phyloP scores from a whole-genome alignment of 2,113 vertebrate genomes.

The Arenaria interpres region DNA sequence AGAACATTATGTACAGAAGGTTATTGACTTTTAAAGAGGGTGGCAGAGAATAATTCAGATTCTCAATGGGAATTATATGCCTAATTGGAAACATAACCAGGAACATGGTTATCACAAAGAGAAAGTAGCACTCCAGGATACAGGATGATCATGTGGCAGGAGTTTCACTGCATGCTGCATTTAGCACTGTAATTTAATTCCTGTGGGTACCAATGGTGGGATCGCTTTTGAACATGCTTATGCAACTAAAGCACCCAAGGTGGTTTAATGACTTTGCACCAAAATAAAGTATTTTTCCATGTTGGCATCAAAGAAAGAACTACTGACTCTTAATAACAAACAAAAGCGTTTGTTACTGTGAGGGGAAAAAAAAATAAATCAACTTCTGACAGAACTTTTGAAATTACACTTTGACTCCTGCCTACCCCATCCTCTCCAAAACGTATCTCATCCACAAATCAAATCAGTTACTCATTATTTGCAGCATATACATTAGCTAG shows the following conservation, averaged over 20 bases:
- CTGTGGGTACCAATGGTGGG: not conserved
- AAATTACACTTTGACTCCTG: not conserved
- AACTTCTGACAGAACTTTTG: not conserved
- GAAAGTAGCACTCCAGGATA: slow-evolving; percentile 15
- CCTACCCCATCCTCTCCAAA: not conserved
- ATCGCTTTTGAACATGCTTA: not conserved
- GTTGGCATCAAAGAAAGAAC: not conserved
- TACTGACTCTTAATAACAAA: not conserved
- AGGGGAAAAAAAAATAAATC: too few relatives aligned
- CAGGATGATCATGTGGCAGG: not conserved
- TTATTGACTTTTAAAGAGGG: slow-evolving; percentile 16
- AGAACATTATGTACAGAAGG: slow-evolving; percentile 44
- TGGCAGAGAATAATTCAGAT: slow-evolving; percentile 31
- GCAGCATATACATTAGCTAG: not conserved
- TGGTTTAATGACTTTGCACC: slow-evolving; percentile 20
- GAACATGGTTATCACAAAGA: slow-evolving; percentile 23
- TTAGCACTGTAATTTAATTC: slow-evolving; percentile 45
- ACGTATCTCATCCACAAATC: not conserved
- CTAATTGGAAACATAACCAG: slow-evolving; percentile 15
- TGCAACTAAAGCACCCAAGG: slow-evolving; percentile 6
- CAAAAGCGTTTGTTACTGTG: not conserved
- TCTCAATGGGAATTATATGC: slow-evolving; percentile 26
- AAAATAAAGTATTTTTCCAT: slow-evolving; percentile 14
- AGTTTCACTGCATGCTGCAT: not conserved
- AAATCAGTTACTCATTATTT: not conserved